Evolutionary conservation across 2,113 vertebrate genomes (phyloP), one percentile per base, ranked within the genome.

Genomic region (Pollachius pollachius): DNA sequence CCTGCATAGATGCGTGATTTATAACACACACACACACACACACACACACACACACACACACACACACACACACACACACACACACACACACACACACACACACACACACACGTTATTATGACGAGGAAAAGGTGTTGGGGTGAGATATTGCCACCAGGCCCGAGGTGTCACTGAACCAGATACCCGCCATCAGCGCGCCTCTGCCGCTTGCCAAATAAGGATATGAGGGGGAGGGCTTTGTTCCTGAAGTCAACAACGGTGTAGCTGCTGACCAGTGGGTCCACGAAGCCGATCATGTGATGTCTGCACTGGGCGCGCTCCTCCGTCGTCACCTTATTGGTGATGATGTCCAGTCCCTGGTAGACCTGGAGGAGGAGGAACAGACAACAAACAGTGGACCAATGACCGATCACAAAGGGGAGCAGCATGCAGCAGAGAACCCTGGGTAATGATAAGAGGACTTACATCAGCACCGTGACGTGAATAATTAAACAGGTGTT

Each of bases 231-330:
- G 68, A 94, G 73, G 0, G 96, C 96, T 88, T 93, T 95, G 90
- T 97, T 95, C 78, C 95, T 93, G 92, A 98, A 99, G 90, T 99
- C 96, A 85, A 96, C 93, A 79, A 99, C 96, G 0, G 95, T 98
- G 87, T 95, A 97, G 90, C 88, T 92, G 85, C 73, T 80, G 79
- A 95, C 91, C 0, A 98, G 87, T 3, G 97, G 97, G 87, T 99
- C 97, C 90, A 98, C 91, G 9, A 96, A 97, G 85, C 95, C 91
- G 91, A 98, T 96, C 97, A 99, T 99, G 90, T 99, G 97, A 87
- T 99, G 96, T 0, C 18, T 90, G 90, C 97, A 99, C 34, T 95
- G 88, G 5, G 74, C 81, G 72, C 92, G 89, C 76, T 99, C 95
- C 82, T 94, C 92, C 0, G 73, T 65, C 4, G 94, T 95, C 71